Conservation (phyloP, 1,140 invertebrate species). For the Polypedilum vanderplanki region DNA sequence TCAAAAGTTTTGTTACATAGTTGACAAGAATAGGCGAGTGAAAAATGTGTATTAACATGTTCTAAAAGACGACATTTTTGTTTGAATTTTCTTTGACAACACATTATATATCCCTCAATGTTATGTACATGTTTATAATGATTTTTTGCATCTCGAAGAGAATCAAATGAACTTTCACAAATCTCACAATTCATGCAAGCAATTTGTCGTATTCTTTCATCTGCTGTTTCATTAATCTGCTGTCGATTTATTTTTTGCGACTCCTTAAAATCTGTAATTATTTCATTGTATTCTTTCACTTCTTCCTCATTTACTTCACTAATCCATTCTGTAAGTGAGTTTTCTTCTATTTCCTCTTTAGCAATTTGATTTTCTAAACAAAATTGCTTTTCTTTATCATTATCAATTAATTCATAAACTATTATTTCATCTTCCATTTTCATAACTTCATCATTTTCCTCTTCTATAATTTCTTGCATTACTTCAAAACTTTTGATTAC, state of each 20-base stretch:
- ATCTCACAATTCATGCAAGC: not conserved
- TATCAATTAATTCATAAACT: not conserved
- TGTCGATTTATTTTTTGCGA: not conserved
- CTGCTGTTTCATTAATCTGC: not conserved
- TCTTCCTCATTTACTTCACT: not conserved
- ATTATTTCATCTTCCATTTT: not conserved
- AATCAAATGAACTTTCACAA: not conserved
- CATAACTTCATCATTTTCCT: not conserved
- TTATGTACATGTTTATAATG: not conserved
- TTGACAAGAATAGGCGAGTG: not conserved
- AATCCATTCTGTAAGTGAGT: not conserved
- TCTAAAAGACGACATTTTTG: not conserved
- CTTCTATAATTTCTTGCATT: not conserved
- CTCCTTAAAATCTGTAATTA: not conserved
- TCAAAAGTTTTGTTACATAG: slow-evolving; percentile 3
- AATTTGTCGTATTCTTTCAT: not conserved
- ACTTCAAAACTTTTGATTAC: not conserved
- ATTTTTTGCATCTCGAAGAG: not conserved
- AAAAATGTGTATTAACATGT: slow-evolving; percentile 10
- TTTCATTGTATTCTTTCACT: not conserved
- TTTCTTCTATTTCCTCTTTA: not conserved
- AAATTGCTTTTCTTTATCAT: not conserved
- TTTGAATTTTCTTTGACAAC: not conserved
- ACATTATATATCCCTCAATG: not conserved
- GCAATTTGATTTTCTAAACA: not conserved